These are phyloP conservation scores for Ophion ellenae DNA, from an alignment of 2,888 invertebrate genomes.

Conservation along the genomic window DNA sequence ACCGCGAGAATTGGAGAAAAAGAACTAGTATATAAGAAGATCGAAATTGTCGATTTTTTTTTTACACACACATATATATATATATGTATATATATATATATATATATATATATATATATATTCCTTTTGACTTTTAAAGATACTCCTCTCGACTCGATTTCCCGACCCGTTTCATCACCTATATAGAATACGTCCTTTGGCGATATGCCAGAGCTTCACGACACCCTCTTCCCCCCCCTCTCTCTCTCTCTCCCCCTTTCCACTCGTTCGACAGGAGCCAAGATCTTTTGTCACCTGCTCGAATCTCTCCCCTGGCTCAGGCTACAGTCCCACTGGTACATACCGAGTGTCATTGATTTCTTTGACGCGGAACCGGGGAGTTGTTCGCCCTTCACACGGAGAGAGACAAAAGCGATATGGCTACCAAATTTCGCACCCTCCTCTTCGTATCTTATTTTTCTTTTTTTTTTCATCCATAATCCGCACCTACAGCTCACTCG, in stretches of 20 bases:
- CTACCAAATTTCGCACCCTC: not conserved
- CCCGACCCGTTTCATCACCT: slow-evolving; percentile 20
- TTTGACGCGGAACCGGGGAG: slow-evolving; percentile 57
- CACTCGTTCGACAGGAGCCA: slow-evolving; percentile 10
- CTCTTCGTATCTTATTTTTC: not conserved
- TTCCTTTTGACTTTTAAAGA: slow-evolving; percentile 36
- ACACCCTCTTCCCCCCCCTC: slow-evolving; percentile 11
- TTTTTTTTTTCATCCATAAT: not conserved
- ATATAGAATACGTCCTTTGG: slow-evolving; percentile 37
- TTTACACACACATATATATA: no score
- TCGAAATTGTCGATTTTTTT: slow-evolving; percentile 21
- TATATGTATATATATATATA: slow-evolving; percentile 15
- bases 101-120: slow-evolving; percentile 1
- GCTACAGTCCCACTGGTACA: not conserved
- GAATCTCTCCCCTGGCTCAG: slow-evolving; percentile 4
- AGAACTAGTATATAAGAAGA: not conserved
- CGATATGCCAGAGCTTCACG: slow-evolving; percentile 41
- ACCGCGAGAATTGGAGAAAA: slow-evolving; percentile 27
- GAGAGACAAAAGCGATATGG: slow-evolving; percentile 19
- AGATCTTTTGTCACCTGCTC: slow-evolving; percentile 42
- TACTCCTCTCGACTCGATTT: slow-evolving; percentile 25
- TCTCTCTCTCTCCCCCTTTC: slow-evolving; percentile 13
- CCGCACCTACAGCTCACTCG: not conserved
- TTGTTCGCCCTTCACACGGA: slow-evolving; percentile 51
- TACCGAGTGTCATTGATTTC: slow-evolving; percentile 54